phyloP scores from a whole-genome alignment of 2,888 invertebrate genomes.

The Autographa pulchrina region DNA sequence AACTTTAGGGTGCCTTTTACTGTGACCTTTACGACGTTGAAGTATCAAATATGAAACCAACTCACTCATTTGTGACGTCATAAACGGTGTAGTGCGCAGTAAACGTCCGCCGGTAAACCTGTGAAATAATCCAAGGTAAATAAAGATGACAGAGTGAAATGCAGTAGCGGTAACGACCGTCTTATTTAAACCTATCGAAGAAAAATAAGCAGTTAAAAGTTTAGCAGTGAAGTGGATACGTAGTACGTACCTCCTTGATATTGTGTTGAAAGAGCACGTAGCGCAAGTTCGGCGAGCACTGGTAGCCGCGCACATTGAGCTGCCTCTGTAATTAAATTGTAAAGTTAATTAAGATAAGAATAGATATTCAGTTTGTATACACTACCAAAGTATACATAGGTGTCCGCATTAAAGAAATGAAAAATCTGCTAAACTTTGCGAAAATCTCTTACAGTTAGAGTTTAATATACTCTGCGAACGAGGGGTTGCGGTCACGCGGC shows the following conservation, averaged over 20 bases:
- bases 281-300: constrained; percentile 95
- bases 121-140: constrained; percentile 78
- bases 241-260: constrained; percentile 94
- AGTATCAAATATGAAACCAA: constrained; percentile 76
- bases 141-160: constrained; percentile 46
- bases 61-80: constrained; percentile 97
- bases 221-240: constrained; percentile 52
- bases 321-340: constrained; percentile 91
- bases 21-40: constrained; percentile 65
- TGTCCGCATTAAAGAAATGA: constrained; percentile 27
- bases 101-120: constrained; percentile 96
- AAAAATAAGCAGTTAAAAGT: constrained; percentile 70
- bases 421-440: constrained; percentile 43
- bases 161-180: constrained; percentile 57
- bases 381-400: constrained; percentile 15
- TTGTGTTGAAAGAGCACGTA: constrained; percentile 97
- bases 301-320: constrained; percentile 95
- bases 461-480: constrained; percentile 59
- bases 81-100: constrained; percentile 97
- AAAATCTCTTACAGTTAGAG: constrained; percentile 45
- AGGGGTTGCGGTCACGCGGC: constrained; percentile 59
- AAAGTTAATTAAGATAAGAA: constrained; percentile 39
- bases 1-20: constrained; percentile 62
- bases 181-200: constrained; percentile 58
- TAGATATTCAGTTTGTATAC: constrained; percentile 15